Percentiles rank a stretch among this genome's conserved stretches.
Conservation (phyloP, 2,797 vertebrate species). For the Nasua narica region DNA sequence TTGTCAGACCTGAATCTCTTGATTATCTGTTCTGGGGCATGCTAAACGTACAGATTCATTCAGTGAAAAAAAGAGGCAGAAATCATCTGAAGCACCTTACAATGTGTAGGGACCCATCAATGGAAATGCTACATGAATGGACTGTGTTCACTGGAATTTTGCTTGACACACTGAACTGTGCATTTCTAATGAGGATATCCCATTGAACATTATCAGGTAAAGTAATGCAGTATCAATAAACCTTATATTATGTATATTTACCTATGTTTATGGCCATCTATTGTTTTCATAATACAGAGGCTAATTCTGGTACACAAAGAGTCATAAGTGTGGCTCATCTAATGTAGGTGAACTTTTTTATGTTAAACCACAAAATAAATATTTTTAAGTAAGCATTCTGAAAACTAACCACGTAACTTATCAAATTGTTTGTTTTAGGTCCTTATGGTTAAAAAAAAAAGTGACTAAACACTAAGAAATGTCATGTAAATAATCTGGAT, state of each 20-base stretch:
- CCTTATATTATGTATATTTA: background rate
- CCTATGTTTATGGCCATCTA: background rate
- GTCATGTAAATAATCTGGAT: background rate
- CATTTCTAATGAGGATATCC: background rate
- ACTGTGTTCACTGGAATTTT: background rate
- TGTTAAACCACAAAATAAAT: background rate
- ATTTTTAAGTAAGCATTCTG: constrained; percentile 25
- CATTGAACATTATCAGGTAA: background rate
- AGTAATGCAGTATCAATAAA: background rate
- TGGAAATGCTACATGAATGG: background rate
- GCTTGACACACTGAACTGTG: background rate
- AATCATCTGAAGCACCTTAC: background rate
- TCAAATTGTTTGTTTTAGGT: constrained; percentile 6
- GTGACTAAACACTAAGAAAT: background rate
- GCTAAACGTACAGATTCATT: background rate
- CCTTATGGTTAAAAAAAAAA: background rate
- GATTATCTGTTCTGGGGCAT: background rate
- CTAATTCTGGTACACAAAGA: background rate
- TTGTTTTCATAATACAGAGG: background rate
- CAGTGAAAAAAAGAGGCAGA: background rate
- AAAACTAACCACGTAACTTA: constrained; percentile 23
- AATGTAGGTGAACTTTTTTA: background rate
- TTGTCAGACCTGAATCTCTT: background rate
- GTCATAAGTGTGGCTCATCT: background rate
- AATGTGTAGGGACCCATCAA: background rate